Evolutionary conservation across 2,888 invertebrate species (phyloP), one percentile per base, ranked within the genome.

Genomic region (Pediacus dermestoides): DNA sequence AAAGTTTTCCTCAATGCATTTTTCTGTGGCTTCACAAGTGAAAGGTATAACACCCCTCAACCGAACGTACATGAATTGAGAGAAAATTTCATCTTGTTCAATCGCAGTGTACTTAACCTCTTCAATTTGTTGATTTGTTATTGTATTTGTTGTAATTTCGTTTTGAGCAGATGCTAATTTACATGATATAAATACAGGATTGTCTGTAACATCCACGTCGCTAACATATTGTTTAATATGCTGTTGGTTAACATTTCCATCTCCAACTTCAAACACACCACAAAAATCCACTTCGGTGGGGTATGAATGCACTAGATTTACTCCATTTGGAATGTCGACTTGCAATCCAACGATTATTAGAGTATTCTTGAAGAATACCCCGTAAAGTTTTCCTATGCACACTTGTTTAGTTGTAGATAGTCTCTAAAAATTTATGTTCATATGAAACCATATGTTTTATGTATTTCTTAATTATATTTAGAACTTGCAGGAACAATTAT

Each of bases 131-230:
- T 83, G 82, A 67, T 86, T 85, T 22, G 82, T 77, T 46, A 82
- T 74, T 61, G 84, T 80, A 48, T 80, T 80, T 7, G 84, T 76
- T 57, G 77, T 74, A 53, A 86, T 67, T 8, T 76, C 74, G 11
- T 71, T 68, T 48, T 75, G 4, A 11, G 11, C 76, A 9, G 77
- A 73, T 11, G 36, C 36, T 44, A 76, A 66, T 11, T 71, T 72
- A 52, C 75, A 73, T 39, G 74, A 72, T 25, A 88, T 68, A 34
- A 85, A 72, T 39, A 87, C 71, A 2, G 87, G 87, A 69, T 86
- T 87, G 59, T 88, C 87, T 33, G 87, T 87, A 55, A 87, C 82
- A 62, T 86, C 83, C 39, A 88, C 81, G 67, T 84, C 80, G 75
- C 76, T 49, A 28, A 66, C 47, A 52, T 76, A 75, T 63, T 80